These are phyloP conservation scores for Gnathonemus echidnorhynchus DNA, from an alignment of 2,113 vertebrate genomes.

Conservation along the genomic window DNA sequence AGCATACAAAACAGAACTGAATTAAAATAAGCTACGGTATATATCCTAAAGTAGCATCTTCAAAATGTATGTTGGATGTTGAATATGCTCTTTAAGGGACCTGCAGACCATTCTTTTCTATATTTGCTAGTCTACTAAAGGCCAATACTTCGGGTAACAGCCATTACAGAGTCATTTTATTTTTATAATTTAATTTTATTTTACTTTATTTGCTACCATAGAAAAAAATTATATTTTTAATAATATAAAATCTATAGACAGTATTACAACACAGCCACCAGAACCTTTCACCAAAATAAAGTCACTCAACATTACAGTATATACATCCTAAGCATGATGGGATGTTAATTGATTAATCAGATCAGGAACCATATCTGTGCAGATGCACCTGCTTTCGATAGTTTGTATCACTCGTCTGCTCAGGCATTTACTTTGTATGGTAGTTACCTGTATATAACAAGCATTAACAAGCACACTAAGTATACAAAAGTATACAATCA, in stretches of 20 bases:
- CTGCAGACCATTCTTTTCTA: neutral
- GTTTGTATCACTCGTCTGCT: neutral
- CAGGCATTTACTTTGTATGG: neutral
- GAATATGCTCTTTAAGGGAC: neutral
- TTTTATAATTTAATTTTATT: neutral
- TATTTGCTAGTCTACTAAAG: neutral
- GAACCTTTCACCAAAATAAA: neutral
- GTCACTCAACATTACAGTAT: neutral
- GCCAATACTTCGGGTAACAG: neutral
- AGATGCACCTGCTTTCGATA: neutral
- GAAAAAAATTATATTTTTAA: neutral
- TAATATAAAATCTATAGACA: neutral
- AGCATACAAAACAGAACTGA: neutral
- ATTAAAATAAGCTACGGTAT: neutral
- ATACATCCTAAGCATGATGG: neutral
- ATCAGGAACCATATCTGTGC: neutral
- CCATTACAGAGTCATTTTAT: neutral
- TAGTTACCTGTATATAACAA: neutral
- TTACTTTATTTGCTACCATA: neutral
- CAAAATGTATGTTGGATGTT: neutral
- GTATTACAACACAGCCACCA: neutral
- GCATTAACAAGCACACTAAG: neutral
- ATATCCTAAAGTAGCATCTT: neutral
- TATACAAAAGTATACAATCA: neutral
- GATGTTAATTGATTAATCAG: neutral